Conservation (phyloP, 2,888 invertebrate species). For the Drosophila phalerata region DNA sequence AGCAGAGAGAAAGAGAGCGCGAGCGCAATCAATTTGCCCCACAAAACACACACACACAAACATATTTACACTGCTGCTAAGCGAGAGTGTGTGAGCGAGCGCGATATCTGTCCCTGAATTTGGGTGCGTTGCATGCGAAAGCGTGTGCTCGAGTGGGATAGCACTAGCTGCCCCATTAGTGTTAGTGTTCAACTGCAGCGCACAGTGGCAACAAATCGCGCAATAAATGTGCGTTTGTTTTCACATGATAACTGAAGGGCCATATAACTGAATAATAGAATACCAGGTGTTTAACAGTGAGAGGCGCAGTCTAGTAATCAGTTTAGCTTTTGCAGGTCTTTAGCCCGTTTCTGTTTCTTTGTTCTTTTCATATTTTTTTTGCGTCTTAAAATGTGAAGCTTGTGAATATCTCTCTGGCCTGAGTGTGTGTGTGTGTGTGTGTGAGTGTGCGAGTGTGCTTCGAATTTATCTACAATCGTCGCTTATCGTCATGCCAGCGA, state of each 20-base stretch:
- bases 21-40: slow-evolving; percentile 57
- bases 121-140: slow-evolving; percentile 70
- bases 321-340: slow-evolving; percentile 14
- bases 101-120: slow-evolving; percentile 64
- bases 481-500: slow-evolving; percentile 64
- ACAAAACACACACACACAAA: slow-evolving; percentile 40
- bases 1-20: slow-evolving; percentile 56
- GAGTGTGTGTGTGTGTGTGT: slow-evolving; percentile 18
- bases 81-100: slow-evolving; percentile 53
- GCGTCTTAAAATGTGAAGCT: slow-evolving; percentile 66
- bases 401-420: slow-evolving; percentile 23
- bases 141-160: slow-evolving; percentile 49
- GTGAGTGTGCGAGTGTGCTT: slow-evolving; percentile 32
- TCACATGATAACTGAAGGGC: slow-evolving; percentile 49
- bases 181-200: slow-evolving; percentile 61
- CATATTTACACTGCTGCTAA: slow-evolving; percentile 14
- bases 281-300: slow-evolving; percentile 31
- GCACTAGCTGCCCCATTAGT: slow-evolving; percentile 34
- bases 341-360: slow-evolving; percentile 57
- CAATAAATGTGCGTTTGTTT: slow-evolving; percentile 50
- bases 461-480: slow-evolving; percentile 69
- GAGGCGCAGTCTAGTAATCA: slow-evolving; percentile 28
- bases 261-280: slow-evolving; percentile 45
- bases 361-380: slow-evolving; percentile 62
- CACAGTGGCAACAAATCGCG: slow-evolving; percentile 62